Percentiles rank a stretch among this genome's conserved stretches.
Conservation (phyloP, 2,113 vertebrate species). For the Haliaeetus leucogaster region DNA sequence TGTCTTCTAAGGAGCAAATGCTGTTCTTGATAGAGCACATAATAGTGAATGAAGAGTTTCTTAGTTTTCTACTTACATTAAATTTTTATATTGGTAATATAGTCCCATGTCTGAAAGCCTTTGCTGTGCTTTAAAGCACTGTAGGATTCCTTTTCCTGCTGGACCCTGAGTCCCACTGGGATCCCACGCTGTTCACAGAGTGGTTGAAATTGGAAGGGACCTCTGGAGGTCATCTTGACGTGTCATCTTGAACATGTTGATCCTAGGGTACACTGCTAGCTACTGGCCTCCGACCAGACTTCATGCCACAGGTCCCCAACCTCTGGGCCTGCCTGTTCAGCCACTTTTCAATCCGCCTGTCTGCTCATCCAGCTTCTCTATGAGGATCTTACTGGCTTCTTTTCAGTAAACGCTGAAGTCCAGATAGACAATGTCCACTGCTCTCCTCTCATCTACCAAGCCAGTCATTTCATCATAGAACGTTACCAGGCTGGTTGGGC, state of each 20-base stretch:
- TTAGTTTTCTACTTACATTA: background rate
- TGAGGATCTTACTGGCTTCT: background rate
- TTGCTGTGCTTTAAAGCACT: background rate
- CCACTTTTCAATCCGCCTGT: background rate
- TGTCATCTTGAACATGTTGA: background rate
- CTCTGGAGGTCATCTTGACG: background rate
- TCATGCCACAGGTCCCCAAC: background rate
- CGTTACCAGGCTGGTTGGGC: background rate
- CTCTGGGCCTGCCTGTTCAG: background rate
- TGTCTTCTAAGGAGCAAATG: background rate
- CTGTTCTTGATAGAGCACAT: background rate
- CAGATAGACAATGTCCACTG: background rate
- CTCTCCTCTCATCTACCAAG: background rate
- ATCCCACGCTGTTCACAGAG: background rate
- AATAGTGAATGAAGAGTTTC: background rate
- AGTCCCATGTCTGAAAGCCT: background rate
- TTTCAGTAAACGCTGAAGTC: background rate
- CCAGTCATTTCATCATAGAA: background rate
- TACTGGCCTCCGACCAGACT: background rate
- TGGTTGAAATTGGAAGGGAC: background rate
- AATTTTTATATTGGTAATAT: background rate
- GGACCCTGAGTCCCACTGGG: background rate
- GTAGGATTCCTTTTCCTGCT: background rate
- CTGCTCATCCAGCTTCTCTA: background rate
- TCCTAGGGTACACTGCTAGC: background rate